A percentile compares a stretch with the other conserved stretches of the same genome.
These are phyloP conservation scores for Emydura subglobosa DNA, from an alignment of 2,113 vertebrate genomes.

Conservation along the genomic window DNA sequence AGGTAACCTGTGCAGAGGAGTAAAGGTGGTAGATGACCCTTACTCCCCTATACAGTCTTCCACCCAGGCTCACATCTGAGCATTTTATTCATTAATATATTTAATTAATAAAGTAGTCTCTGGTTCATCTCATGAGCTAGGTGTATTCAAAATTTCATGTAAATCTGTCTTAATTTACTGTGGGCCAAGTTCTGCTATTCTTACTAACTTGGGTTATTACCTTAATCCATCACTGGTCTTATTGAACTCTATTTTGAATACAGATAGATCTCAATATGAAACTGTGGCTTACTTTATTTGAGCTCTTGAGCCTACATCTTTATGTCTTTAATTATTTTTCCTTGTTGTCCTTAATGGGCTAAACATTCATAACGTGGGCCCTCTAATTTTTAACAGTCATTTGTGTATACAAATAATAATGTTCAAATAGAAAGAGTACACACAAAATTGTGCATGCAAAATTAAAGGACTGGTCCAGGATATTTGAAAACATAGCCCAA, in stretches of 20 bases:
- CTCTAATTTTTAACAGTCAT: not conserved
- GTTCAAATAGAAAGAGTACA: not conserved
- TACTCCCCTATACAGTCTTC: constrained; percentile 24
- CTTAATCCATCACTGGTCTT: not conserved
- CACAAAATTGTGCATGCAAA: not conserved
- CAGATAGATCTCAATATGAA: not conserved
- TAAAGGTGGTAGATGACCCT: not conserved
- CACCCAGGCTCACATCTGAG: not conserved
- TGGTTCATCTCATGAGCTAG: constrained; percentile 47
- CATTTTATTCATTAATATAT: constrained; percentile 39
- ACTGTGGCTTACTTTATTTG: not conserved
- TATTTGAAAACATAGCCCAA: not conserved
- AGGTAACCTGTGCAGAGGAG: not conserved
- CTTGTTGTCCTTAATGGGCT: not conserved
- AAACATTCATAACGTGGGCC: accelerated
- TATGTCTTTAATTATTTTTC: not conserved
- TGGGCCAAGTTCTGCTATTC: not conserved
- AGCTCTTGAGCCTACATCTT: not conserved
- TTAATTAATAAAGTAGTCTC: constrained; percentile 65
- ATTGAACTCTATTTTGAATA: constrained; percentile 15
- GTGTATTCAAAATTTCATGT: constrained; percentile 59
- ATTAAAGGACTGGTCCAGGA: not conserved
- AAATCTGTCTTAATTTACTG: constrained; percentile 18
- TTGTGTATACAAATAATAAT: not conserved
- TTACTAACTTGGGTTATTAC: not conserved